Base-by-base conservation (phyloP, 2,113 vertebrate species). In the Syngnathoides biaculeatus region DNA sequence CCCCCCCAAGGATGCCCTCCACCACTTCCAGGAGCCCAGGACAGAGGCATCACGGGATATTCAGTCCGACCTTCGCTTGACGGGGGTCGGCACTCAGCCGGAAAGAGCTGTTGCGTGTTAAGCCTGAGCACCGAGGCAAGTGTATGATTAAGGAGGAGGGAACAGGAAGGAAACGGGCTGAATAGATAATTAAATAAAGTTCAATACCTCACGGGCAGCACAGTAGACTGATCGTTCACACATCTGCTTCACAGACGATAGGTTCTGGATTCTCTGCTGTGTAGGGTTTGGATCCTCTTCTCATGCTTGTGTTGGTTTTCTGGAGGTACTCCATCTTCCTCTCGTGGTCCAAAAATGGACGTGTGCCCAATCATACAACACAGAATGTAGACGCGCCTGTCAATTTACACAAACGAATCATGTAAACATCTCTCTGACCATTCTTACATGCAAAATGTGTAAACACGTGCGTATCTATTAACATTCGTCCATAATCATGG, bases 31-130 rank as follows among this genome's bases (percentile, higher is more conserved):
- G 50, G 64, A 77, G 20, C 66, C 52, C 69, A 71, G 42, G 75
- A 73, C 72, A 58, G 73, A 78, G 71, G 61, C 65, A 40, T 60
- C 38, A 60, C 67, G 60, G 43, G 24, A 71, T 50, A 63, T 71
- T 50, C 52, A 65, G 38, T 38, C 64, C 68, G 68, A 40, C 50
- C 38, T 52, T 69, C 27, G 66, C 79, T 71, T 52, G 45, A 65
- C 30, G 12, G 47, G 45, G 63, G 67, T 27, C 38, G 58, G 63
- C 56, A 53, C 57, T 26, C 27, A 24, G 72, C 56, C 75, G 14
- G 43, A 73, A 14, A 55, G 35, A 61, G 69, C 68, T 67, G 45
- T 65, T 68, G 76, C 59, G 63, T 71, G 47, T 64, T 73, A 66
- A 73, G 65, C 17, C 43, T 73, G 53, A 48, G 69, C 69, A 68